Conservation (phyloP, 2,797 vertebrate genomes). For the Sebastiscus albofasciatus region DNA sequence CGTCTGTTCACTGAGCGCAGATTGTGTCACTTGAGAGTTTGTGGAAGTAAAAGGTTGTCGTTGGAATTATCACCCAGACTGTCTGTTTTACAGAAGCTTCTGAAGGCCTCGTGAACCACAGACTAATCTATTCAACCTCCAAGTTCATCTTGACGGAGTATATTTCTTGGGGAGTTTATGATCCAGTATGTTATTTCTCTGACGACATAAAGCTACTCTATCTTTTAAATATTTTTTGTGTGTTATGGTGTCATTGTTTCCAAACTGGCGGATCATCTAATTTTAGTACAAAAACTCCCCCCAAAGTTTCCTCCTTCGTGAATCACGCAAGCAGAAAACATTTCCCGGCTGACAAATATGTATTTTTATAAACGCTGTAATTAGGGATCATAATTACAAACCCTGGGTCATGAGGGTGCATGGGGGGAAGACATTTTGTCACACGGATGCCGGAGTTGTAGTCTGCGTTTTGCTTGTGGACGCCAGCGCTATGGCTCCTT, state of each 20-base stretch:
- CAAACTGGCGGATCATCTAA: background rate
- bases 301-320: background rate
- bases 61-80: conserved; percentile 16
- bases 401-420: background rate
- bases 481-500: conserved; percentile 5
- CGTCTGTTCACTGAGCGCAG: conserved; percentile 48
- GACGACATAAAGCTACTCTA: background rate
- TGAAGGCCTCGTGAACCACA: background rate
- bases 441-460: conserved; percentile 39
- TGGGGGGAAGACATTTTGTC: conserved; percentile 14
- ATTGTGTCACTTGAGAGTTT: conserved; percentile 35
- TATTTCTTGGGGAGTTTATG: background rate
- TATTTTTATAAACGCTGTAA: conserved; percentile 45
- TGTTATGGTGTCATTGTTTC: background rate
- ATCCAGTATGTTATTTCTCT: background rate
- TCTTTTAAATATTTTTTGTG: background rate
- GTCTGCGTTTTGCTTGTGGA: conserved; percentile 13
- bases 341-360: conserved; percentile 10
- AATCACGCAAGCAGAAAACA: conserved; percentile 15
- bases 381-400: conserved; percentile 62
- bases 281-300: conserved; percentile 1
- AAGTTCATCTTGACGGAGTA: background rate
- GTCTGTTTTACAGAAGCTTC: conserved; percentile 23
- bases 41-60: conserved; percentile 38
- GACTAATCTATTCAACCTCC: background rate